Conservation (phyloP, 2,888 invertebrate species). For the Bugula neritina region DNA sequence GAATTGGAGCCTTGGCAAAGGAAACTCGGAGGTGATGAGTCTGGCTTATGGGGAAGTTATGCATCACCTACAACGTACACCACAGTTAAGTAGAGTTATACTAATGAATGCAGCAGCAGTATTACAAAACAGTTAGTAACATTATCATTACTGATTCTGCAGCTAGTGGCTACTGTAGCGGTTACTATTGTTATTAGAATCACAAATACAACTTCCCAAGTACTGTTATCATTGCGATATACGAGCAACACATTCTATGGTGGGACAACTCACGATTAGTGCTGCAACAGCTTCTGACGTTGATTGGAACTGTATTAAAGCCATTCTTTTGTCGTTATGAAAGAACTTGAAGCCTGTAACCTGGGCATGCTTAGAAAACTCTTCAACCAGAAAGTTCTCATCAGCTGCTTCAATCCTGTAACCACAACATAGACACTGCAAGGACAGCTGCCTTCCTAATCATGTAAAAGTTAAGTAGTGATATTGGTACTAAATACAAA, state of each 20-base stretch:
- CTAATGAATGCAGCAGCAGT: not conserved
- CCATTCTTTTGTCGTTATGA: slow-evolving; percentile 99
- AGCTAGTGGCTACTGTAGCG: too few species aligned
- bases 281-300: slow-evolving; percentile 95
- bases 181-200: too few species aligned
- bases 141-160: too few species aligned
- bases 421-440: too few species aligned
- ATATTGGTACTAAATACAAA: too few species aligned
- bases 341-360: slow-evolving; percentile 94
- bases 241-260: too few species aligned
- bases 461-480: too few species aligned
- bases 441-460: too few species aligned
- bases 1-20: slow-evolving; percentile 73
- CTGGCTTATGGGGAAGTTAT: slow-evolving; percentile 96
- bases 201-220: too few species aligned
- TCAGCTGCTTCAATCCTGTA: not conserved
- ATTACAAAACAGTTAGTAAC: not conserved
- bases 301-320: slow-evolving; percentile 86
- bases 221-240: too few species aligned
- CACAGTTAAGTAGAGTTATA: not conserved
- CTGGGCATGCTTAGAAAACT: slow-evolving; percentile 75
- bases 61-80: slow-evolving; percentile 73
- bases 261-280: slow-evolving; percentile 77
- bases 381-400: slow-evolving; percentile 76
- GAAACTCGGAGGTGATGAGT: slow-evolving; percentile 97